Base-by-base conservation (phyloP, 2,888 invertebrate genomes). In the Carabus problematicus region DNA sequence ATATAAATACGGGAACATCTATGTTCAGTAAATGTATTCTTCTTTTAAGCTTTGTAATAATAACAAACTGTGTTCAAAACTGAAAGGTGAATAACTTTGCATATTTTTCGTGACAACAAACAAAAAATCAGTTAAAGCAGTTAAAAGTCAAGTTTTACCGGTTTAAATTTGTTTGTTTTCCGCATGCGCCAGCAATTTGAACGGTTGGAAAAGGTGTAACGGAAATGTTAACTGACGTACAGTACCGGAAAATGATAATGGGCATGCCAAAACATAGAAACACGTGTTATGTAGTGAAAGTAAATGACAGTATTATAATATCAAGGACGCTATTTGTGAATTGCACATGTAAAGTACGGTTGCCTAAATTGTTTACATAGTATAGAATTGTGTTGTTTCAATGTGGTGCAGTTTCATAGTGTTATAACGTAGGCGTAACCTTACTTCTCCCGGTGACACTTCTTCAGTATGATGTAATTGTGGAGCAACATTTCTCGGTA, bases 211-310 rank as follows among this genome's bases (percentile, higher is more conserved):
- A 52, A 52, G 52, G 52, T 52, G 19, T 19, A 16, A 16, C 52
- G 52, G 52, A 52, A 52, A 52, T 45, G 7, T 45, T 29, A 29
- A 29, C 29, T 29, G 29, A 45, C 45, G n/a, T 11, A 19, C 52
- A 52, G 19, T 9, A 52, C 52, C 52, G 52, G 52, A 52, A 18
- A 52, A 52, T 18, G 52, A 52, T 52, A 52, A 52, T 52, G 52
- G 52, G 19, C 3, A 19, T 3, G 19, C 16, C 52, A 52, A 52
- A 52, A 52, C 52, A 52, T 18, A 56, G 18, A 16, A 58, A 58
- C 66, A 66, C 66, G 66, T 66, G 66, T 59, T 39, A 49, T 62
- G 19, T 58, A 66, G 66, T 59, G 66, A 66, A 67, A 67, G 67
- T 67, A 59, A 60, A 67, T 60, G 14, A 42, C 9, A 18, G 59